Percentiles rank a stretch among this genome's conserved stretches.
Conservation (phyloP, 2,113 vertebrate species). For the Emydocephalus ijimae region DNA sequence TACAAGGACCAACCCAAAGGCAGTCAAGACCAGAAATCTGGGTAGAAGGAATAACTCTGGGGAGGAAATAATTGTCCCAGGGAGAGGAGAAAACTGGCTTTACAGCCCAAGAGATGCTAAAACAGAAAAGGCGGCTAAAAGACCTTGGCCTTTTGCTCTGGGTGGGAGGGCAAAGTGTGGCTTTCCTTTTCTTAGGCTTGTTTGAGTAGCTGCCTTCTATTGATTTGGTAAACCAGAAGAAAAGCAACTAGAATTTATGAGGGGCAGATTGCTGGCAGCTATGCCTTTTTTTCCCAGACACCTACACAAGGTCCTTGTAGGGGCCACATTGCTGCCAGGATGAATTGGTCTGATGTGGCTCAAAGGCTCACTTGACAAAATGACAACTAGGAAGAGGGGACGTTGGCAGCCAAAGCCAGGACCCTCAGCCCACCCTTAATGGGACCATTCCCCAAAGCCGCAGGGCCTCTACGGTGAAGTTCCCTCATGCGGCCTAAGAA, state of each 20-base stretch:
- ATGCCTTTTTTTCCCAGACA: neutral
- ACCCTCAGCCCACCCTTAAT: neutral
- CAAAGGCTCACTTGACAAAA: neutral
- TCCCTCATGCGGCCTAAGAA: neutral
- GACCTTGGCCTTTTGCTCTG: neutral
- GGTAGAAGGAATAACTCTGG: neutral
- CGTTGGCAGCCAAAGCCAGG: neutral
- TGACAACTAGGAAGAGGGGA: neutral
- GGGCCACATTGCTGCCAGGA: neutral
- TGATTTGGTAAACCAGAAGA: neutral
- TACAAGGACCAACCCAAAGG: no score
- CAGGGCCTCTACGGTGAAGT: neutral
- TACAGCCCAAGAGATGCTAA: neutral
- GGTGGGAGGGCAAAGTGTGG: neutral
- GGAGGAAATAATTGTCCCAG: neutral
- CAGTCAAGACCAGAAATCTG: neutral
- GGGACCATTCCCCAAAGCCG: neutral
- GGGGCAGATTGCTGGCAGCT: neutral
- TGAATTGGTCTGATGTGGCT: neutral
- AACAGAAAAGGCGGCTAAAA: neutral
- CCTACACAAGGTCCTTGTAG: neutral
- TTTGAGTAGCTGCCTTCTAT: neutral
- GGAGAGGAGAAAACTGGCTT: neutral
- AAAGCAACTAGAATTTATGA: neutral
- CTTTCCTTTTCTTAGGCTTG: neutral